These are phyloP conservation scores for Stigmatopora nigra DNA, from an alignment of 2,113 vertebrate genomes.

Conservation along the genomic window DNA sequence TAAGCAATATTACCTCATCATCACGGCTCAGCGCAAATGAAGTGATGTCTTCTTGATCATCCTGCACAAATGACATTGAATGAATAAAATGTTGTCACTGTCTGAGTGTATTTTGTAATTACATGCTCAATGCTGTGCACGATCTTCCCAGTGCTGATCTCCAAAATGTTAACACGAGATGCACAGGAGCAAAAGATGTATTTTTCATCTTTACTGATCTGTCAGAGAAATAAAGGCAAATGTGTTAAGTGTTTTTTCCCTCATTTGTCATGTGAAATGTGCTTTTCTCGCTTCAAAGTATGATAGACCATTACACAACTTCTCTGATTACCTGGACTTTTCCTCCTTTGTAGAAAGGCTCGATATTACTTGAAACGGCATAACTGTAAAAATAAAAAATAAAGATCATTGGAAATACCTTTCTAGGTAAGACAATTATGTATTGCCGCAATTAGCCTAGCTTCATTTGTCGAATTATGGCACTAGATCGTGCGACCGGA, in stretches of 20 bases:
- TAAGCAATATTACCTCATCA: slow-evolving; percentile 70
- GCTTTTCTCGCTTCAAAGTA: not conserved
- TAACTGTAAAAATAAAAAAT: slow-evolving; percentile 69
- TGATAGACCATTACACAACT: not conserved
- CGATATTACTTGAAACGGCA: slow-evolving; percentile 75
- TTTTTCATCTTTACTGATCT: slow-evolving; percentile 83
- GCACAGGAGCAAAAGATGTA: slow-evolving; percentile 85
- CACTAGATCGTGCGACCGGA: not conserved
- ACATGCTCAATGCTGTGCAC: slow-evolving; percentile 82
- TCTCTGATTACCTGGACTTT: slow-evolving; percentile 80
- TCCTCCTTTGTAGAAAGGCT: slow-evolving; percentile 95
- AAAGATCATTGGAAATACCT: not conserved
- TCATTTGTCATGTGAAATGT: not conserved
- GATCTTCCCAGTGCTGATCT: slow-evolving; percentile 77
- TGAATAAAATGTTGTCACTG: not conserved
- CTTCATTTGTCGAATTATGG: slow-evolving; percentile 10
- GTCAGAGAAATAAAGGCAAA: not conserved
- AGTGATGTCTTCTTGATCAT: slow-evolving; percentile 89
- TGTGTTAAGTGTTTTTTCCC: not conserved
- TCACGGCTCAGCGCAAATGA: slow-evolving; percentile 82
- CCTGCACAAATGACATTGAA: slow-evolving; percentile 59
- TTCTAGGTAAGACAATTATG: not conserved
- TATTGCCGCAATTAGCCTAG: slow-evolving; percentile 16
- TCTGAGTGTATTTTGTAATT: slow-evolving; percentile 24
- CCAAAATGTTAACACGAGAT: slow-evolving; percentile 78